Percentiles rank a stretch among this genome's conserved stretches.
Evolutionary conservation across 2,113 vertebrate genomes (phyloP).

Genomic region (Osmerus mordax): DNA sequence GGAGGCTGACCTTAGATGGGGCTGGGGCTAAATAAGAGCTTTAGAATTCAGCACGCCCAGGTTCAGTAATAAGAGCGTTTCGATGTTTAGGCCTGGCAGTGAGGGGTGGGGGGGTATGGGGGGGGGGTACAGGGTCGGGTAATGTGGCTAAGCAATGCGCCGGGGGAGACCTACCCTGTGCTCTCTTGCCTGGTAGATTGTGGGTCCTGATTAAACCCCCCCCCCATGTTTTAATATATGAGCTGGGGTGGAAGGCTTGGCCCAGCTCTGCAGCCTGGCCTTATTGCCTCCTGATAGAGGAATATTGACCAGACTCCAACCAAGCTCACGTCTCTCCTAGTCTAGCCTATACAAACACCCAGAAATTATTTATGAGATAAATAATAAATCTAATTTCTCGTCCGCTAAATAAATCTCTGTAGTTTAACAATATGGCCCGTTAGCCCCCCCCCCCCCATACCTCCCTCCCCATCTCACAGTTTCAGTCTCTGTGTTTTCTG

Average conservation of each 20-base stretch:
- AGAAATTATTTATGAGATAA: constrained; percentile 75
- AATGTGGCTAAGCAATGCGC: constrained; percentile 75
- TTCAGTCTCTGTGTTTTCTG: constrained; percentile 56
- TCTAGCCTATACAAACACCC: constrained; percentile 35
- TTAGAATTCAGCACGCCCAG: constrained; percentile 71
- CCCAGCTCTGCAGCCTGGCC: constrained; percentile 26
- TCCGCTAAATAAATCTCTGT: constrained; percentile 67
- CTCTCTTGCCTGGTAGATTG: constrained; percentile 72
- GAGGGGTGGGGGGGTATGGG: constrained; percentile 50
- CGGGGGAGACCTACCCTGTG: constrained; percentile 49
- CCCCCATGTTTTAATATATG: constrained; percentile 71
- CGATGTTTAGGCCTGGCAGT: constrained; percentile 70
- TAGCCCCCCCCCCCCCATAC: background rate
- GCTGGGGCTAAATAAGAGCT: constrained; percentile 67
- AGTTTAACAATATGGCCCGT: constrained; percentile 63
- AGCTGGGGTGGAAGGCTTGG: constrained; percentile 42
- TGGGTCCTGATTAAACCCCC: constrained; percentile 71
- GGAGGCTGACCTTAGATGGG: constrained; percentile 52
- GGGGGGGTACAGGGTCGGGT: constrained; percentile 49
- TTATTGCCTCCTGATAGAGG: constrained; percentile 75
- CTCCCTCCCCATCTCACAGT: constrained; percentile 24
- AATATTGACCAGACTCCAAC: constrained; percentile 69
- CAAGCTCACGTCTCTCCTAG: constrained; percentile 38
- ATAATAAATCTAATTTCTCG: constrained; percentile 72
- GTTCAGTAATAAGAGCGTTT: constrained; percentile 78